These are phyloP conservation scores for Synanthedon vespiformis DNA, from an alignment of 2,888 invertebrate genomes.

Conservation along the genomic window DNA sequence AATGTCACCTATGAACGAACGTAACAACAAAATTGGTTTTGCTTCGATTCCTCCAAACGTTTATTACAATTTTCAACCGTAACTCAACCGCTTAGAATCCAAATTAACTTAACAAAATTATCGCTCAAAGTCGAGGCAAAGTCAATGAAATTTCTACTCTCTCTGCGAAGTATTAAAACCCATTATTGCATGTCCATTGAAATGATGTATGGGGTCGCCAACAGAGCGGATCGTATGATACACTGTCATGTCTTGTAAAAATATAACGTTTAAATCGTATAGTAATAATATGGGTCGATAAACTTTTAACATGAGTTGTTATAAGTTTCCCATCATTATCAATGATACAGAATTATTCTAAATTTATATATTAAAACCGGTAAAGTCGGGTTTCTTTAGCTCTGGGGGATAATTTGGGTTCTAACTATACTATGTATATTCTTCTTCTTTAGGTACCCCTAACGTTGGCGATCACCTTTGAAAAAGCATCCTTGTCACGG, in stretches of 20 bases:
- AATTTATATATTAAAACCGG: too few species aligned
- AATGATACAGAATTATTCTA: too few species aligned
- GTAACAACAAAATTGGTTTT: background rate
- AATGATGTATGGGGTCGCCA: conserved; percentile 37
- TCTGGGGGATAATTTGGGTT: too few species aligned
- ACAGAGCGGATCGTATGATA: conserved; percentile 27
- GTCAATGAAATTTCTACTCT: conserved; percentile 1
- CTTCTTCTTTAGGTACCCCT: too few species aligned
- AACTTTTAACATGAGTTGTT: background rate
- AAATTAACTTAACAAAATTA: background rate
- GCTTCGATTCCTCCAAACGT: background rate
- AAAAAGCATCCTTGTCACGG: too few species aligned
- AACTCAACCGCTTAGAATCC: background rate
- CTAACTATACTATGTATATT: too few species aligned
- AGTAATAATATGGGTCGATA: conserved; percentile 7
- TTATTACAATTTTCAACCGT: background rate
- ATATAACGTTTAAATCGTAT: conserved; percentile 34
- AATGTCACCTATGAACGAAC: background rate
- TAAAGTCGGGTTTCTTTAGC: too few species aligned
- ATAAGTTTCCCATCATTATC: background rate
- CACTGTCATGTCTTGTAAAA: conserved; percentile 28
- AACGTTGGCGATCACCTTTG: too few species aligned
- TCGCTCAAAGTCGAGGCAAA: background rate
- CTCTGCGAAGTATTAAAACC: background rate
- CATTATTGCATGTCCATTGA: background rate